These are phyloP conservation scores for Ennomos erosarius DNA, from an alignment of 2,888 invertebrate species.

Conservation along the genomic window DNA sequence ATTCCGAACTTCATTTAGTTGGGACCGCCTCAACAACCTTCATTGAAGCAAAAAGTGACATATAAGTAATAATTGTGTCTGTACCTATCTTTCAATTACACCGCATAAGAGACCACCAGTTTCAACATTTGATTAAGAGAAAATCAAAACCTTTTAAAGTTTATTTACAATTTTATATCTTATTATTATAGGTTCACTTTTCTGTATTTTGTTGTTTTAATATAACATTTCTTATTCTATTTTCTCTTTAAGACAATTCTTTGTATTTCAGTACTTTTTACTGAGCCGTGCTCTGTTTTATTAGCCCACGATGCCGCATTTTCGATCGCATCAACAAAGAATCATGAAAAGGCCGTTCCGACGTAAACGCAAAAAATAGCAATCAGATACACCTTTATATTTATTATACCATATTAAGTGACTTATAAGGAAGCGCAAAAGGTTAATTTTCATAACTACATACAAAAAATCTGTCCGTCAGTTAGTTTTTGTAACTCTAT, in stretches of 20 bases:
- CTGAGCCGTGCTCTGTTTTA: slow-evolving; percentile 5
- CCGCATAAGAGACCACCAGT: no score
- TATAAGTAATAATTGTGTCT: no score
- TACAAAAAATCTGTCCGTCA: slow-evolving; percentile 27
- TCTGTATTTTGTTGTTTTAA: no score
- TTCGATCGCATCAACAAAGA: slow-evolving; percentile 34
- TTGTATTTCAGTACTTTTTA: background rate
- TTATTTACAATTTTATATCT: no score
- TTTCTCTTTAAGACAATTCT: background rate
- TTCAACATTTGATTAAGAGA: no score
- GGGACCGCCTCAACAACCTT: no score
- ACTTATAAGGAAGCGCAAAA: slow-evolving; percentile 43
- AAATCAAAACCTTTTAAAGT: no score
- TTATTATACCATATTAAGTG: slow-evolving; percentile 34
- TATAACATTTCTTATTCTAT: no score
- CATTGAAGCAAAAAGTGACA: no score
- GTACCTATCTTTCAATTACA: no score
- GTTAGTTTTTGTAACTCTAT: slow-evolving; percentile 25
- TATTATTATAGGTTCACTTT: no score
- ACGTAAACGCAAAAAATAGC: slow-evolving; percentile 41
- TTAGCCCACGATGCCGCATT: slow-evolving; percentile 16
- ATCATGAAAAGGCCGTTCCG: slow-evolving; percentile 34
- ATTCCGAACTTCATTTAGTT: no score
- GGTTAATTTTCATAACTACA: slow-evolving; percentile 33
- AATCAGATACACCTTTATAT: slow-evolving; percentile 33